A percentile compares a stretch with the other conserved stretches of the same genome.
phyloP scores from a whole-genome alignment of 2,113 vertebrate genomes.

The Phalacrocorax aristotelis region DNA sequence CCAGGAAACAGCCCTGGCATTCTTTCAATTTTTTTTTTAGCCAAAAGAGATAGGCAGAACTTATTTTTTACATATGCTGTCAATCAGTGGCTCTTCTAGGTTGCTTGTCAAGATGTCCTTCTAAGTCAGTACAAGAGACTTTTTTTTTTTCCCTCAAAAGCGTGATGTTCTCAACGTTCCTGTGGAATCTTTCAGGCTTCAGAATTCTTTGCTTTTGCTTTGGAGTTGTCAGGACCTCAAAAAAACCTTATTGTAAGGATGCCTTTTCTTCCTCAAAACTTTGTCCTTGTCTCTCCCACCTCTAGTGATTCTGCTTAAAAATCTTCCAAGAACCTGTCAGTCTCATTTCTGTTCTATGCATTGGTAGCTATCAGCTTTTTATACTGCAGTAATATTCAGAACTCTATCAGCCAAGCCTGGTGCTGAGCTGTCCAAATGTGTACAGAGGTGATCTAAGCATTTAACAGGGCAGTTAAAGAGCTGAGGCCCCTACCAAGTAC shows the following conservation, averaged over 20 bases:
- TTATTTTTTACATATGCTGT: not conserved
- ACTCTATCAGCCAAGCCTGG: not conserved
- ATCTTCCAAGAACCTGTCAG: not conserved
- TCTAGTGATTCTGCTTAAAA: not conserved
- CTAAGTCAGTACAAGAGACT: not conserved
- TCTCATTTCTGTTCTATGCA: not conserved
- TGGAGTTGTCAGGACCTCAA: not conserved
- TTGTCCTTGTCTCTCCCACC: not conserved
- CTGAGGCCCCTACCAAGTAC: not conserved
- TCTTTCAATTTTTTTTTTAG: not conserved
- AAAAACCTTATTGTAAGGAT: not conserved
- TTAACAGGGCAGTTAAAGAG: not conserved
- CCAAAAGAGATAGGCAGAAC: not conserved
- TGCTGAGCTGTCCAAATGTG: not conserved
- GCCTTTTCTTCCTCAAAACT: not conserved
- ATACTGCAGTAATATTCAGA: not conserved
- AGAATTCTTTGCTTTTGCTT: not conserved
- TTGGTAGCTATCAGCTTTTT: not conserved
- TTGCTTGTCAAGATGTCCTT: not conserved
- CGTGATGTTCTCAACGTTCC: accelerated
- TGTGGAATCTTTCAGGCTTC: not conserved
- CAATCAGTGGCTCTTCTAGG: not conserved
- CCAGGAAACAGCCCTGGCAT: not conserved
- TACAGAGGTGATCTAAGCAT: not conserved
- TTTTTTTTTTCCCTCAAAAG: not conserved